Percentiles rank a stretch among this genome's conserved stretches.
phyloP scores from a whole-genome alignment of 1,140 invertebrate genomes.

The Zeugodacus cucurbitae region DNA sequence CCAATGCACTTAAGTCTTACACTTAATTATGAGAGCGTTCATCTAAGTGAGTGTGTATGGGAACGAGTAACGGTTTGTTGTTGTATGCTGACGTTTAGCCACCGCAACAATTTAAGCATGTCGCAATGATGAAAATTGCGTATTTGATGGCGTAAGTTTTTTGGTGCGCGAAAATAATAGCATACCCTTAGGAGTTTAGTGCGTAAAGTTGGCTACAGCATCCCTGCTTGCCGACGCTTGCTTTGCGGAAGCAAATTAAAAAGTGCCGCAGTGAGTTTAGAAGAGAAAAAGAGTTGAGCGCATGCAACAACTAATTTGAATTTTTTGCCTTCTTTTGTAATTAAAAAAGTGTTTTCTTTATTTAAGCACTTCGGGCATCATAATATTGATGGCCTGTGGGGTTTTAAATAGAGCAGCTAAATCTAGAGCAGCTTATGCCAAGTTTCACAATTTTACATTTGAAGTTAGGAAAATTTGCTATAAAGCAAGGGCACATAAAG shows the following conservation, averaged over 20 bases:
- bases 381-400: too few species aligned
- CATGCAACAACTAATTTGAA: not conserved
- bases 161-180: conserved; percentile 23
- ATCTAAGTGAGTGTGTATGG: not conserved
- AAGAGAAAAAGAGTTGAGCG: not conserved
- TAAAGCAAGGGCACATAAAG: too few species aligned
- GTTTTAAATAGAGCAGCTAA: too few species aligned
- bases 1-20: not conserved
- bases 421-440: too few species aligned
- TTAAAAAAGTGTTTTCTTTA: too few species aligned
- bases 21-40: not conserved
- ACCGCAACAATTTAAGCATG: conserved; percentile 7
- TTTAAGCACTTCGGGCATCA: too few species aligned
- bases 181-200: conserved; percentile 24
- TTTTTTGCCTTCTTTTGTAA: not conserved
- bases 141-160: conserved; percentile 39
- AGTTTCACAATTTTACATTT: too few species aligned
- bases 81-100: not conserved
- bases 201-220: not conserved
- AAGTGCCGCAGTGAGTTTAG: not conserved
- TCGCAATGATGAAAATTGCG: conserved; percentile 36
- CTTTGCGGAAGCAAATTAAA: not conserved
- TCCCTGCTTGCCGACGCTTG: not conserved
- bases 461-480: too few species aligned
- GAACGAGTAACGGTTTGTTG: not conserved